These are phyloP conservation scores for Magallana angulata DNA, from an alignment of 1,140 invertebrate genomes.

Conservation along the genomic window DNA sequence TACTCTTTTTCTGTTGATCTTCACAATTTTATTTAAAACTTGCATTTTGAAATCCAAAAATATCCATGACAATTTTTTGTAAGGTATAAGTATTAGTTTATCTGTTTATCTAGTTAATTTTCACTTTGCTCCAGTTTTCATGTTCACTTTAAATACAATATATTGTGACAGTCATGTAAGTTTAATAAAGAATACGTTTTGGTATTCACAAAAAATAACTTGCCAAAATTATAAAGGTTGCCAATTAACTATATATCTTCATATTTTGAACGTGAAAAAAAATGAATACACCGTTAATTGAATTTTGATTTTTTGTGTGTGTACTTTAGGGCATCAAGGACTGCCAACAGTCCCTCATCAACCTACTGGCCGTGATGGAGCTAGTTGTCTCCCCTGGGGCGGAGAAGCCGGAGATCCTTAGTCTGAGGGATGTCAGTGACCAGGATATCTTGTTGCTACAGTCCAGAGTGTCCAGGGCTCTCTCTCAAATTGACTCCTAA, in stretches of 20 bases:
- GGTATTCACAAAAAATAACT: too few species aligned
- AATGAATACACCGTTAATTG: background rate
- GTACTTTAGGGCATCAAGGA: constrained; percentile 50
- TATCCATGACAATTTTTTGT: background rate
- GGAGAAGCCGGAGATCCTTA: constrained; percentile 47
- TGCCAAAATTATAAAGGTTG: too few species aligned
- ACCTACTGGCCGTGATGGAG: constrained; percentile 53
- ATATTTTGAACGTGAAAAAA: background rate
- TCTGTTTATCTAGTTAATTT: too few species aligned
- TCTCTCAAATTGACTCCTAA: background rate
- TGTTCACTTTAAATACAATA: too few species aligned
- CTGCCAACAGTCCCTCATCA: constrained; percentile 51
- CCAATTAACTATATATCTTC: too few species aligned
- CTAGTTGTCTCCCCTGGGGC: constrained; percentile 28
- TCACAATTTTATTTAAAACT: background rate
- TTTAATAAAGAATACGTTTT: too few species aligned
- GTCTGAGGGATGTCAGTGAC: background rate
- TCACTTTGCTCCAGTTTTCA: too few species aligned
- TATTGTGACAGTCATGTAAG: too few species aligned
- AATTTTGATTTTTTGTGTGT: background rate
- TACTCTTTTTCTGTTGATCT: background rate
- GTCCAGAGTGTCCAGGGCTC: background rate
- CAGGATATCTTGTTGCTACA: background rate
- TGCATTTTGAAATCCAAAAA: background rate
- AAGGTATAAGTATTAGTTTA: too few species aligned